Evolutionary conservation across 2,797 vertebrate genomes (phyloP), one percentile per base, ranked within the genome.

Genomic region (Gymnodraco acuticeps): DNA sequence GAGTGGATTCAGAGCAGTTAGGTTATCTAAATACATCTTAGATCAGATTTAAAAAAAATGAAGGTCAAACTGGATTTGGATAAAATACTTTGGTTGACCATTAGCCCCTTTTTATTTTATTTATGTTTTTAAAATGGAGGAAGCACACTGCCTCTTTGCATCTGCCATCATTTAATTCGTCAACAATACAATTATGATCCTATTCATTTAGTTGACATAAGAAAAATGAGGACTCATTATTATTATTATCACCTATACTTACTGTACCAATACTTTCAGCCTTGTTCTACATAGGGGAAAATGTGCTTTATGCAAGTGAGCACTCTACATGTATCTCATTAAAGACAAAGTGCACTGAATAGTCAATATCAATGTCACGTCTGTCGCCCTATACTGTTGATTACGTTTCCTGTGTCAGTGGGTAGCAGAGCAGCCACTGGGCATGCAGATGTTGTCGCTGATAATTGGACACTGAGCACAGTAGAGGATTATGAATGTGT

Each of bases 371-470:
- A 27, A 33, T 38, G 33, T 38, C 33, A 38, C 19, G 58, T 47
- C 33, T 8, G 27, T 73, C 56, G 68, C 56, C 27, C 58, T 16
- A 27, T 27, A 60, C 67, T 80, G 76, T 71, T 78, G 64, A 64
- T 69, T 38, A 59, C 64, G 43, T 51, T 58, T 70, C 69, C 38
- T 33, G 52, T 68, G 58, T 64, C 65, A 47, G 81, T 27, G 17
- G 79, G 82, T 54, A 82, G 77, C 65, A 13, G 75, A 76, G 58
- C 78, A 68, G 88, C 80, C 68, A 59, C 84, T 69, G 88, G 87
- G 77, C 42, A 27, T 74, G 81, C 89, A 91, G 89, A 91, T 93
- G 89, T 85, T 89, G 78, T 83, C 15, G 23, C 55, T 70, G 80
- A 84, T 88, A 89, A 92, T 90, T 91, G 86, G 69, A 74, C 75